phyloP scores from a whole-genome alignment of 1,140 invertebrate genomes.

The Phthorimaea operculella region DNA sequence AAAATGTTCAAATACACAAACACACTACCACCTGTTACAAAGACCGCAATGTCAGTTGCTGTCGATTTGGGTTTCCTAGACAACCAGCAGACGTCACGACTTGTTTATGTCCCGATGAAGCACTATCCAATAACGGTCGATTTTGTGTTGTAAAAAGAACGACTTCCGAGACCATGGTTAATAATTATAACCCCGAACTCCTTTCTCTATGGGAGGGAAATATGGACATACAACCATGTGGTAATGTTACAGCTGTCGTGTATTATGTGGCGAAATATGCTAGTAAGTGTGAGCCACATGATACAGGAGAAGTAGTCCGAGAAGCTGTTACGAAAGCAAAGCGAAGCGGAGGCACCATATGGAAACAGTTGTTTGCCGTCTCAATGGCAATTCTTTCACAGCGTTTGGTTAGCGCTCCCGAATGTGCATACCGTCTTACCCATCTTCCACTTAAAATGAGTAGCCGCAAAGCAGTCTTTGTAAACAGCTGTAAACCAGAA shows the following conservation, averaged over 20 bases:
- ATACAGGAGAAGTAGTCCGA: slow-evolving; percentile 21
- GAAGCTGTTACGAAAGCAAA: slow-evolving; percentile 22
- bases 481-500: slow-evolving; percentile 22
- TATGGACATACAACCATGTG: too few relatives aligned
- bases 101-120: neutral
- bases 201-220: neutral
- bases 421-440: slow-evolving; percentile 18
- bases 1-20: slow-evolving; percentile 3
- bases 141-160: slow-evolving; percentile 3
- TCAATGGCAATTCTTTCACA: slow-evolving; percentile 20
- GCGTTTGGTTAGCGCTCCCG: slow-evolving; percentile 17
- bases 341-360: slow-evolving; percentile 11
- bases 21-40: slow-evolving; percentile 10
- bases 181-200: slow-evolving; percentile 3
- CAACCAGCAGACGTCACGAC: neutral
- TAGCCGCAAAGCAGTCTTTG: slow-evolving; percentile 21
- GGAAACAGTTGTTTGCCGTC: slow-evolving; percentile 18
- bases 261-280: slow-evolving; percentile 31
- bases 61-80: slow-evolving; percentile 8
- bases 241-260: slow-evolving; percentile 11
- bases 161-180: neutral
- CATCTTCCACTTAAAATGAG: slow-evolving; percentile 21
- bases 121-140: neutral
- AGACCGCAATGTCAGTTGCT: neutral
- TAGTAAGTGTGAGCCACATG: slow-evolving; percentile 28